phyloP scores from a whole-genome alignment of 2,797 vertebrate species.

The Lycodopsis pacificus region DNA sequence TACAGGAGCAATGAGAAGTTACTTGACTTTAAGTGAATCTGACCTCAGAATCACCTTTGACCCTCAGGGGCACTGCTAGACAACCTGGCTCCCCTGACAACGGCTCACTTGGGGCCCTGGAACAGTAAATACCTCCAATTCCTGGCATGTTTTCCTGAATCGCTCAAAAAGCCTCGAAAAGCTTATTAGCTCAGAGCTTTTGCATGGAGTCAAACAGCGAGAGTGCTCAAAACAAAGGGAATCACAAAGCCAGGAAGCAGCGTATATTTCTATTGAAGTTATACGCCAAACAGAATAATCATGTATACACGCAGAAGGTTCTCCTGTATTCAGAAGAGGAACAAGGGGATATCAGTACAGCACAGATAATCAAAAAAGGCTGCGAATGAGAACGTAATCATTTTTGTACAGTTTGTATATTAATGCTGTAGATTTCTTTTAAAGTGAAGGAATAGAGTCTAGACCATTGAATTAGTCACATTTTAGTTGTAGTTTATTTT shows the following conservation, averaged over 20 bases:
- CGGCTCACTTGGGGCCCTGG: conserved; percentile 26
- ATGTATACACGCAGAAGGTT: not conserved
- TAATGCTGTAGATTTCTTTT: no score
- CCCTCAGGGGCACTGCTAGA: conserved; percentile 3
- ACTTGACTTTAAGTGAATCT: conserved; percentile 16
- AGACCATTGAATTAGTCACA: not conserved
- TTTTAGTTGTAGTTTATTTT: not conserved
- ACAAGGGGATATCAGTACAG: not conserved
- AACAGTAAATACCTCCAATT: conserved; percentile 61
- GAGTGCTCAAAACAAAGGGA: not conserved
- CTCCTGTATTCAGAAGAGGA: not conserved
- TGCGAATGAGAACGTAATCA: not conserved
- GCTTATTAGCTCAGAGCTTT: conserved; percentile 4
- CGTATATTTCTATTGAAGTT: not conserved
- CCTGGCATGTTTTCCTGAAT: conserved; percentile 51
- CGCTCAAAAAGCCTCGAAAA: not conserved
- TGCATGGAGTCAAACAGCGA: not conserved
- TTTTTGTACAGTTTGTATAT: not conserved
- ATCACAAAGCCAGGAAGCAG: not conserved
- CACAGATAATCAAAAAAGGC: not conserved
- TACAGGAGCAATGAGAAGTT: not conserved
- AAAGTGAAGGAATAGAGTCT: not conserved
- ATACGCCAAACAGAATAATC: not conserved
- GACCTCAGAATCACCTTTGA: conserved; percentile 36
- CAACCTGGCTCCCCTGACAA: conserved; percentile 29